Evolutionary conservation across 2,113 vertebrate species (phyloP), one percentile per base, ranked within the genome.

Genomic region (Pluvialis apricaria): DNA sequence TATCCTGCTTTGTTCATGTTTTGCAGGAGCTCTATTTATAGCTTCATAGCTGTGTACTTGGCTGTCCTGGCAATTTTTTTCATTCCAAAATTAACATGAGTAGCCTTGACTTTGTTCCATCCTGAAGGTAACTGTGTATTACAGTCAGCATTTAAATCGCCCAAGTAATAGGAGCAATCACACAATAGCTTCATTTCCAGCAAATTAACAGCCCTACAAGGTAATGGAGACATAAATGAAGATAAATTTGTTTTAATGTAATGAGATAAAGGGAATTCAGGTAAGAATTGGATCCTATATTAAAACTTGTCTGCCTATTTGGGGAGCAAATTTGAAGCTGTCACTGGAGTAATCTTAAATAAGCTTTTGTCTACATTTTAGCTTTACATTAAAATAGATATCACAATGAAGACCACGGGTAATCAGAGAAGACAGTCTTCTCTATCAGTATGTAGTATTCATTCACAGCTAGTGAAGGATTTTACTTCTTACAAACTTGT

Each of bases 61-160:
- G 31, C 64, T 26, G 26, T 68, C 28, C 22, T 20, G 65, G 42
- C 40, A 34, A 7, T 40, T 65, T 62, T 72, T 91, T 69, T 82
- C 24, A 60, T 91, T 62, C 54, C 42, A 54, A 49, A 82, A 82
- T 95, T 44, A 88, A 61, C 36, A 21, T 47, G 60, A 64, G 72
- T 51, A 93, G 98, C 96, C 97, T 95, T 98, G 98, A 98, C 97
- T 97, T 95, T 96, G 93, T 94, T 97, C 97, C 90, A 81, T 98
- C 97, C 98, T 97, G 98, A 98, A 98, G 98, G 98, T 98, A 99
- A 98, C 98, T 98, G 98, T 99, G 99, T 98, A 98, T 98, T 99
- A 98, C 97, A 91, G 96, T 97, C 78, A 66, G 98, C 98, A 95
- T 99, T 99, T 98, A 98, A 98, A 96, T 97, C 97, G 94, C 92